Base-by-base conservation (phyloP, 2,888 invertebrate species). In the Meganola albula region DNA sequence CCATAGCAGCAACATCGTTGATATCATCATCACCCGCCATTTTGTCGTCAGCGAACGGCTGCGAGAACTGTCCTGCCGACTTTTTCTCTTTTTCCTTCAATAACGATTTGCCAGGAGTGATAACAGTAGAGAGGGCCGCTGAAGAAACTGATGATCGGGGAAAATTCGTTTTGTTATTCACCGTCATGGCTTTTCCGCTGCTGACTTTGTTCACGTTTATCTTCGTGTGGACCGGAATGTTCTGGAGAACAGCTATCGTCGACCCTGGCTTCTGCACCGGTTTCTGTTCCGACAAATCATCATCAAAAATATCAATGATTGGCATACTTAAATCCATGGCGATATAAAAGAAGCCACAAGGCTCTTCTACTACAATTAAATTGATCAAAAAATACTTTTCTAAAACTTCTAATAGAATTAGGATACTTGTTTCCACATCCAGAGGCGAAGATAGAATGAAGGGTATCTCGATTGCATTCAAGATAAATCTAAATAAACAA, bases 1-100 rank as follows among this genome's bases (percentile, higher is more conserved):
- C 98, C 98, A 99, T 98, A 6, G 98, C 97, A 14, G 98, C 98
- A 8, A 99, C 98, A 84, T 99, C 98, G 67, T 98, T 99, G 62
- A 98, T 97, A 73, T 99, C 98, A 70, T 98, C 98, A 63, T 97
- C 97, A 24, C 95, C 96, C 42, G 89, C 89, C 82, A 82, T 88
- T 68, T 83, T 88, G 71, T 85, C 88, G 65, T 87, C 80, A 0
- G 56, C 71, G 39, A 66, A 82, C 8, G 72, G 67, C 34, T 63
- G 82, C 47, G 66, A 51, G 48, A 60, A 74, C 43, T 68, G 72
- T 13, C 57, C 51, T 0, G 66, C 41, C 0, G 88, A 76, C 61
- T 91, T 92, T 74, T 93, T 94, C 59, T 93, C 93, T 64, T 93
- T 93, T 53, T 94, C 94, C 78, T 92, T 93, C 48, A 90, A 83